Conservation (phyloP, 2,888 invertebrate species). For the Eledone cirrhosa region DNA sequence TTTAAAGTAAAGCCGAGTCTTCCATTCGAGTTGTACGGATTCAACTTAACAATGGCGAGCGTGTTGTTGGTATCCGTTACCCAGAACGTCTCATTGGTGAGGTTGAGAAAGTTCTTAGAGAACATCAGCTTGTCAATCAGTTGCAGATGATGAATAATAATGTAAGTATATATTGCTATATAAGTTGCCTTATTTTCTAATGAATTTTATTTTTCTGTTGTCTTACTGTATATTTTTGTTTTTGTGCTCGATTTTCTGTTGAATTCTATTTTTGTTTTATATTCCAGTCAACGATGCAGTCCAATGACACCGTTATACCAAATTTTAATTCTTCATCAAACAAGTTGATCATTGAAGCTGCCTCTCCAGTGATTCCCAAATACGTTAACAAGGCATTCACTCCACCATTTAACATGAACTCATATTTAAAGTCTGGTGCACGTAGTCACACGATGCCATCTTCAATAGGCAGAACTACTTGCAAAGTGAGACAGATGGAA, state of each 20-base stretch:
- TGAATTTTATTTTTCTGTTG: no score
- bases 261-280: no score
- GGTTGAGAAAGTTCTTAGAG: conserved; percentile 50
- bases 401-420: conserved; percentile 61
- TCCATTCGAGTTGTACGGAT: conserved; percentile 60
- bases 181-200: no score
- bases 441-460: conserved; percentile 18
- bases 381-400: conserved; percentile 51
- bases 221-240: no score
- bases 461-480: conserved; percentile 19
- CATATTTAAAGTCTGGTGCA: conserved; percentile 51
- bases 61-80: conserved; percentile 61
- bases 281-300: no score
- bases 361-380: conserved; percentile 48
- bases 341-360: conserved; percentile 29
- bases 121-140: conserved; percentile 41
- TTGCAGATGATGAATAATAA: neutral
- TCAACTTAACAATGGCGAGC: conserved; percentile 56
- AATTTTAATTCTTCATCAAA: neutral
- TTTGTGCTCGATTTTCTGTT: neutral
- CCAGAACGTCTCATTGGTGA: conserved; percentile 53
- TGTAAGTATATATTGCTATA: neutral
- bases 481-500: neutral
- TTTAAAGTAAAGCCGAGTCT: conserved; percentile 56
- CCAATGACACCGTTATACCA: neutral